phyloP scores from a whole-genome alignment of 2,797 vertebrate species.

The Rhadinocentrus ornatus region DNA sequence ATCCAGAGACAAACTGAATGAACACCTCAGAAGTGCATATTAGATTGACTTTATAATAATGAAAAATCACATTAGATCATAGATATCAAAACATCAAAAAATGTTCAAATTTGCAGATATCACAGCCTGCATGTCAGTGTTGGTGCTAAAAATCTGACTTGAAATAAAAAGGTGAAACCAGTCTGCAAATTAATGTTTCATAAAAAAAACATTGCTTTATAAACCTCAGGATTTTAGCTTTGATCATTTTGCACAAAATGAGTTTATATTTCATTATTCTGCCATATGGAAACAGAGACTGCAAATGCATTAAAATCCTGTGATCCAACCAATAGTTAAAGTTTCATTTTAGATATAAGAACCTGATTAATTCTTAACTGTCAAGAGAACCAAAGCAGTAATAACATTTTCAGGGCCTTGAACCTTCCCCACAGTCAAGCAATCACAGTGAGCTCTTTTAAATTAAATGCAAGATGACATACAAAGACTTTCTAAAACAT shows the following conservation, averaged over 20 bases:
- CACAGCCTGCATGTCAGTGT: slow-evolving; percentile 8
- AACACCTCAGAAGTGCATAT: neutral
- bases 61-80: neutral
- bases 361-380: slow-evolving; percentile 37
- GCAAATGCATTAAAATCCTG: neutral
- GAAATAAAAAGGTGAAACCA: slow-evolving; percentile 19
- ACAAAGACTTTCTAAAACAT: slow-evolving; percentile 28
- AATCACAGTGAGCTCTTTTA: slow-evolving; percentile 54
- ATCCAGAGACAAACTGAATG: neutral
- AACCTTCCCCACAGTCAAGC: slow-evolving; percentile 41
- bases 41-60: neutral
- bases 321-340: slow-evolving; percentile 10
- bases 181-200: slow-evolving; percentile 1
- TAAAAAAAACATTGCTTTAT: slow-evolving; percentile 1
- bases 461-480: slow-evolving; percentile 45
- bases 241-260: neutral
- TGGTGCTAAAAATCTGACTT: slow-evolving; percentile 10
- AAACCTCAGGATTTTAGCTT: slow-evolving; percentile 9
- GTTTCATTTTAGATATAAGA: slow-evolving; percentile 49
- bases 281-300: neutral
- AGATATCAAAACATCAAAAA: neutral
- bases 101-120: neutral
- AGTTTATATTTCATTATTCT: slow-evolving; percentile 18
- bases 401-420: slow-evolving; percentile 47
- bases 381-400: slow-evolving; percentile 43